Conservation (phyloP, 2,113 vertebrate genomes). For the Psilopogon haemacephalus region DNA sequence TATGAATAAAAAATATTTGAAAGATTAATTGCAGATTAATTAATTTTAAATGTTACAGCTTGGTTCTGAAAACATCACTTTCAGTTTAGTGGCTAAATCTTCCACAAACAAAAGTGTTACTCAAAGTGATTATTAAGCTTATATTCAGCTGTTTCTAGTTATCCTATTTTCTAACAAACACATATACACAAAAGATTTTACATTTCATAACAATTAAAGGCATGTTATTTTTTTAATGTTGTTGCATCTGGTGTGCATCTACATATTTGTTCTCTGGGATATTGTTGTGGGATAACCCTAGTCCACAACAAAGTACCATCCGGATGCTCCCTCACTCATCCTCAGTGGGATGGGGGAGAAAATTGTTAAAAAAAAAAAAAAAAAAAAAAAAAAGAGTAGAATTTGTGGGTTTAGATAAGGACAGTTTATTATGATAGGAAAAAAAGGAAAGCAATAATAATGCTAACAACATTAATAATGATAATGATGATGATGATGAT, state of each 20-base stretch:
- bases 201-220: neutral
- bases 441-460: neutral
- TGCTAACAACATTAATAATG: too few species aligned
- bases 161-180: neutral
- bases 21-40: neutral
- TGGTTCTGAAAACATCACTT: neutral
- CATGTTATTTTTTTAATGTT: slow-evolving; percentile 7
- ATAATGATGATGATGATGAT: too few species aligned
- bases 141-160: neutral
- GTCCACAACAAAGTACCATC: neutral
- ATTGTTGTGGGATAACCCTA: neutral
- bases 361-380: neutral
- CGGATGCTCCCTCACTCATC: neutral
- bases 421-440: neutral
- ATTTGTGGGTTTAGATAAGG: neutral
- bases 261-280: neutral
- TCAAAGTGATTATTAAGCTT: neutral
- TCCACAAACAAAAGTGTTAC: neutral
- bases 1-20: neutral
- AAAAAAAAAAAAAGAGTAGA: neutral
- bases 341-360: neutral
- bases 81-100: neutral
- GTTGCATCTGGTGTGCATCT: neutral
- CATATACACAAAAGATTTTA: neutral
- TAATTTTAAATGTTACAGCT: neutral